Evolutionary conservation across 2,888 invertebrate genomes (phyloP), one percentile per base, ranked within the genome.

Genomic region (Baronia brevicornis): DNA sequence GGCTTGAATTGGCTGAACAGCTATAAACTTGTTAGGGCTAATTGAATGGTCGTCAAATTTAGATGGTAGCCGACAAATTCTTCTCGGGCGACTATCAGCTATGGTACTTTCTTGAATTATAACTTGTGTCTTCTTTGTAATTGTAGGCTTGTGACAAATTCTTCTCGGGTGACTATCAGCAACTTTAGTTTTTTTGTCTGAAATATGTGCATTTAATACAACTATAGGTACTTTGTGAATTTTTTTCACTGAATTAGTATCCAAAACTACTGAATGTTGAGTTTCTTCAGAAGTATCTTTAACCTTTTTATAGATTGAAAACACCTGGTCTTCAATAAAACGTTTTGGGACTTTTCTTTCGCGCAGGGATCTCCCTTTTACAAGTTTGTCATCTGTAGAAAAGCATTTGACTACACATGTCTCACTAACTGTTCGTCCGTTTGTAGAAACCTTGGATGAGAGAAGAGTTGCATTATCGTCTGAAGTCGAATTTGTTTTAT

Each of bases 401-500:
- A 28, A 36, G n/a, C n/a, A n/a, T n/a, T n/a, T n/a, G n/a, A n/a
- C n/a, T n/a, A n/a, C n/a, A n/a, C n/a, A n/a, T n/a, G n/a, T n/a
- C n/a, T n/a, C n/a, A n/a, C n/a, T n/a, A 26, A 24, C 14, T 33
- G 33, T 40, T 57, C 59, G 34, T 41, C 45, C 5, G 33, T 22
- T 6, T 28, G 22, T 38, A 50, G 48, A 4, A 4, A 11, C 6
- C 21, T 44, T 52, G 2, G 38, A 34, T 12, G 44, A 34, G 37
- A 64, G 56, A 2, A 48, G 33, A 0, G 67, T 62, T 5, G 51
- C 50, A 49, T 71, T 70, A 28, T 78, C 75, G 46, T 79, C 80
- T 1, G 79, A 79, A 5, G 74, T 67, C 0, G 80, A 79, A 41
- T 79, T 80, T 0, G 79, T 80, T 61, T 77, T 79, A 40, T 80